Percentiles rank a stretch among this genome's conserved stretches.
These are phyloP conservation scores for Chouioia cunea DNA, from an alignment of 2,888 invertebrate species.

Conservation along the genomic window DNA sequence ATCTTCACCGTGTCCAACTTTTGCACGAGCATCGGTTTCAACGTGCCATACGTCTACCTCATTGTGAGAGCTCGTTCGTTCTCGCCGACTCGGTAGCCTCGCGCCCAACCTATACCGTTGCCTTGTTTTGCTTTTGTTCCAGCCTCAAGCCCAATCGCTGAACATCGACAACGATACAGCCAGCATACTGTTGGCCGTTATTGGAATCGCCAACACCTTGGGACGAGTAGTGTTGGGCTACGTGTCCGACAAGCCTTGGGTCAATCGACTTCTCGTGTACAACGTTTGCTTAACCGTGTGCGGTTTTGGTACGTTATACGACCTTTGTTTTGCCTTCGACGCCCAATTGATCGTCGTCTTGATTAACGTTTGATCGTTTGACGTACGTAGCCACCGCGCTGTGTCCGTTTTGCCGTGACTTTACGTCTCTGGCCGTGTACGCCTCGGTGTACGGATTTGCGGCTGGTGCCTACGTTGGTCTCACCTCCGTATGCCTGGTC, in stretches of 20 bases:
- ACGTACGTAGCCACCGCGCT: slow-evolving; percentile 79
- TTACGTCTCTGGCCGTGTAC: slow-evolving; percentile 81
- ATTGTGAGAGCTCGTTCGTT: slow-evolving; percentile 63
- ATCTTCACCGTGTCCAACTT: slow-evolving; percentile 95
- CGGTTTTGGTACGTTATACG: slow-evolving; percentile 80
- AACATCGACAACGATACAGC: slow-evolving; percentile 54
- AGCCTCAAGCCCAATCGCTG: slow-evolving; percentile 77
- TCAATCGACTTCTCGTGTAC: slow-evolving; percentile 92
- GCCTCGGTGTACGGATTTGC: slow-evolving; percentile 88
- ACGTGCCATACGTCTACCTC: slow-evolving; percentile 91
- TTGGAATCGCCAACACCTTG: slow-evolving; percentile 90
- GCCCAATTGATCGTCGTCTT: neutral
- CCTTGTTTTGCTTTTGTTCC: slow-evolving; percentile 27
- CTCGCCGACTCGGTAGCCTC: neutral
- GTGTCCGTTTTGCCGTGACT: slow-evolving; percentile 82
- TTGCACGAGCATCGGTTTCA: slow-evolving; percentile 94
- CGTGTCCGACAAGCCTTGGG: slow-evolving; percentile 88
- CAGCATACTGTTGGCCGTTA: slow-evolving; percentile 78
- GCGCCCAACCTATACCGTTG: neutral
- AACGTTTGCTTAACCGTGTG: slow-evolving; percentile 89
- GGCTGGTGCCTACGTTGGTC: slow-evolving; percentile 95
- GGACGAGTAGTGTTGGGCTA: slow-evolving; percentile 91
- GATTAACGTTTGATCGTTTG: neutral
- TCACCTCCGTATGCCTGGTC: slow-evolving; percentile 95
- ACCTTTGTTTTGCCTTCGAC: neutral